Evolutionary conservation across 2,888 invertebrate genomes (phyloP).

Genomic region (Archaeoteleia sp.): DNA sequence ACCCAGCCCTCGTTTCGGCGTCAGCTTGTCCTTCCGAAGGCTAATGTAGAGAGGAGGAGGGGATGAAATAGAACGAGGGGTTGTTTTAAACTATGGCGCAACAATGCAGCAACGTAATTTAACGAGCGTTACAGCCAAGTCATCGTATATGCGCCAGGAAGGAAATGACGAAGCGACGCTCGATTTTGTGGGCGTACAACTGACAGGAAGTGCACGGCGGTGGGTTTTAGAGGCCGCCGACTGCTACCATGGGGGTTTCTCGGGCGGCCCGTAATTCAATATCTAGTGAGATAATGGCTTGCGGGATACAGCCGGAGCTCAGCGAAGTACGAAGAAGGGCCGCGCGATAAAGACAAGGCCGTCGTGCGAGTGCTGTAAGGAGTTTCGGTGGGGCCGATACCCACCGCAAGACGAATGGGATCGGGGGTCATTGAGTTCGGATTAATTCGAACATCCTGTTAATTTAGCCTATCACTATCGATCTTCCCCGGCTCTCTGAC

Average conservation of each 20-base stretch:
- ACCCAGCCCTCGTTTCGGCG: slow-evolving; percentile 15
- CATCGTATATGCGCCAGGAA: slow-evolving; percentile 28
- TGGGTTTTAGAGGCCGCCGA: slow-evolving; percentile 28
- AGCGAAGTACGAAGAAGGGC: slow-evolving; percentile 18
- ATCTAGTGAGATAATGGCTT: slow-evolving; percentile 55
- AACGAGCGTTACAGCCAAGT: slow-evolving; percentile 33
- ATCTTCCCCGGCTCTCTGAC: slow-evolving; percentile 26
- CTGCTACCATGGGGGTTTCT: slow-evolving; percentile 23
- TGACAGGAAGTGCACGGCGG: slow-evolving; percentile 5
- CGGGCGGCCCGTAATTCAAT: slow-evolving; percentile 56
- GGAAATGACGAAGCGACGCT: slow-evolving; percentile 42
- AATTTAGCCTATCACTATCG: slow-evolving; percentile 60
- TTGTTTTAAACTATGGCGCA: slow-evolving; percentile 39
- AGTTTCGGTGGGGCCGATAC: slow-evolving; percentile 6
- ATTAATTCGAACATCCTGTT: slow-evolving; percentile 65
- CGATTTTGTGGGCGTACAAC: slow-evolving; percentile 20
- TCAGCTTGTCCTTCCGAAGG: slow-evolving; percentile 16
- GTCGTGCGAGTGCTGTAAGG: slow-evolving; percentile 15
- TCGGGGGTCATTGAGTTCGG: slow-evolving; percentile 59
- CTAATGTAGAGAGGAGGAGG: slow-evolving; percentile 24
- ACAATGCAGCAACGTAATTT: slow-evolving; percentile 45
- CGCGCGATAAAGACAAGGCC: slow-evolving; percentile 39
- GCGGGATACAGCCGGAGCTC: slow-evolving; percentile 34
- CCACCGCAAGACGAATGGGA: slow-evolving; percentile 60
- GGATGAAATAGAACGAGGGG: slow-evolving; percentile 21